Percentiles rank a stretch among this genome's conserved stretches.
Conservation (phyloP, 1,140 invertebrate genomes). For the Mercenaria mercenaria region DNA sequence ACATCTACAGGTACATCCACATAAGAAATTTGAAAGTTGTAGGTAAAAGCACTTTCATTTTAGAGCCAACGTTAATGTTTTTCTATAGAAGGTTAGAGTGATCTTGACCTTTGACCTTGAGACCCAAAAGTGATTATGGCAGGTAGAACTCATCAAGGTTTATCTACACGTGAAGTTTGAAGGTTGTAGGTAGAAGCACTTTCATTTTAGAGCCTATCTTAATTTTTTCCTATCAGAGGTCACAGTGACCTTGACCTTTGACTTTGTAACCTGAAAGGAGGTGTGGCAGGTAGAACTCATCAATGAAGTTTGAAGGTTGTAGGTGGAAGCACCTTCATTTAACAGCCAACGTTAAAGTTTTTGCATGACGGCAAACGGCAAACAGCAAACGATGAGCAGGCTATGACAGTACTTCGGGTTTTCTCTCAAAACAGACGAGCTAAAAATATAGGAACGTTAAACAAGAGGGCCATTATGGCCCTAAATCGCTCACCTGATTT, state of each 20-base stretch:
- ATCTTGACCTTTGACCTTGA: constrained; percentile 24
- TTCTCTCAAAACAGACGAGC: constrained; percentile 44
- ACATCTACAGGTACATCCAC: constrained; percentile 37
- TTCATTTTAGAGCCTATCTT: constrained; percentile 36
- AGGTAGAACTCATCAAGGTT: constrained; percentile 27
- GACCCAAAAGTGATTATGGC: constrained; percentile 26
- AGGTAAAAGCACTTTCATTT: constrained; percentile 43
- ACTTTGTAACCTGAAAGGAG: constrained; percentile 2
- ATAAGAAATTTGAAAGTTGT: constrained; percentile 31
- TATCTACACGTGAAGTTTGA: constrained; percentile 45
- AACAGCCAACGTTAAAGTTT: too few species aligned
- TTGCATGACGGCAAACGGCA: too few species aligned
- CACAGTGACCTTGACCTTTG: too few species aligned
- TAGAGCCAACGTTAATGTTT: constrained; percentile 33
- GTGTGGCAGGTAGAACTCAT: constrained; percentile 32
- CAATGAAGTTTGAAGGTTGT: constrained; percentile 43
- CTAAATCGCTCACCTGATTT: too few species aligned
- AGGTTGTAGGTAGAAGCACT: constrained; percentile 31
- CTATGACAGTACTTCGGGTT: constrained; percentile 43
- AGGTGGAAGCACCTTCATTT: constrained; percentile 39
- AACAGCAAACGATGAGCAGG: constrained; percentile 23
- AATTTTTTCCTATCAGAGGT: constrained; percentile 32
- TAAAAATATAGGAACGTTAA: too few species aligned
- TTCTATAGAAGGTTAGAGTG: constrained; percentile 12
- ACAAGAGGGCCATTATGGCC: too few species aligned